phyloP scores from a whole-genome alignment of 2,113 vertebrate species.

The Cottus gobio region DNA sequence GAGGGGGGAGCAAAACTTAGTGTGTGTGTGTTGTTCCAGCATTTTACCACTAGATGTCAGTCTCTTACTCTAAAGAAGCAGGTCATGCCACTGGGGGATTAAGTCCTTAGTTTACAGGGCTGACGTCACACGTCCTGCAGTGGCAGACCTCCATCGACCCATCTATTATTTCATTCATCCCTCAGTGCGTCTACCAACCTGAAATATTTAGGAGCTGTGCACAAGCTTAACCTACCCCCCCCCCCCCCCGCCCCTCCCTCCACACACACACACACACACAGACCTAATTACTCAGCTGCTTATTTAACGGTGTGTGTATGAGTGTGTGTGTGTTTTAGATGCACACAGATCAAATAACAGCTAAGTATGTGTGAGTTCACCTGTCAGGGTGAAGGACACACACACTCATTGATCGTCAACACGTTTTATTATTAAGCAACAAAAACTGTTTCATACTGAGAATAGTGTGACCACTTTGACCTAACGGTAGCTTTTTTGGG shows the following conservation, averaged over 20 bases:
- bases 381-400: constrained; percentile 42
- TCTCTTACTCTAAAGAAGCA: constrained; percentile 11
- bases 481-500: not conserved
- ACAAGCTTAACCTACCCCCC: not conserved
- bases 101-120: constrained; percentile 43
- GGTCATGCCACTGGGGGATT: too few relatives aligned
- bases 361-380: constrained; percentile 47
- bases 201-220: constrained; percentile 28
- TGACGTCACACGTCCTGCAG: constrained; percentile 64
- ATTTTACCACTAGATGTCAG: constrained; percentile 69
- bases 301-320: not conserved
- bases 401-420: constrained; percentile 29
- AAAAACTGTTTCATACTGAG: constrained; percentile 3
- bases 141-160: constrained; percentile 40
- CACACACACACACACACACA: not conserved
- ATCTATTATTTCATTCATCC: constrained; percentile 1
- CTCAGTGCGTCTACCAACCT: not conserved
- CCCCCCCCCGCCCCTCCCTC: not conserved
- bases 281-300: constrained; percentile 6
- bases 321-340: constrained; percentile 18
- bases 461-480: too few relatives aligned
- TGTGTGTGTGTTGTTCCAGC: constrained; percentile 11
- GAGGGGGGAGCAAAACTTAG: not conserved
- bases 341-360: constrained; percentile 50
- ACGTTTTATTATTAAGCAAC: constrained; percentile 55